Conservation (phyloP, 2,797 vertebrate genomes). For the Fistularia commersonii region DNA sequence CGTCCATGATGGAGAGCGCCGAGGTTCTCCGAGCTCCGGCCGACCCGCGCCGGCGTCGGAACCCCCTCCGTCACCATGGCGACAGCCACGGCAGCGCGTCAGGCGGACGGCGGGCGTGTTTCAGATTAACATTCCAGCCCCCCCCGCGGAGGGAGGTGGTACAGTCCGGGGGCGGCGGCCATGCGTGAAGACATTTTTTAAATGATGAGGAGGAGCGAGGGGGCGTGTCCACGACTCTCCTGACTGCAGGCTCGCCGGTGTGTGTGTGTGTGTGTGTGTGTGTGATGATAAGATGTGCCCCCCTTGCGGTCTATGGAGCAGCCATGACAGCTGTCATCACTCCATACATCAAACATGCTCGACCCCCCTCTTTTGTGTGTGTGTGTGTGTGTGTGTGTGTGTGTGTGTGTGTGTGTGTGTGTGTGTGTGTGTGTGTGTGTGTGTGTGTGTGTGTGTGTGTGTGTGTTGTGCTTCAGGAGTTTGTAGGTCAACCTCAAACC, state of each 20-base stretch:
- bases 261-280: conserved; percentile 36
- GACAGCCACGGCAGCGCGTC: conserved; percentile 15
- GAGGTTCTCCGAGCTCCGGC: too few species aligned
- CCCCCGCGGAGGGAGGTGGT: conserved; percentile 32
- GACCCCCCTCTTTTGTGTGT: too few species aligned
- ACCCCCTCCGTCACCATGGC: conserved; percentile 23
- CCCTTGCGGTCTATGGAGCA: conserved; percentile 37
- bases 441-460: too few species aligned
- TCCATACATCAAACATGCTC: conserved; percentile 53
- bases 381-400: too few species aligned
- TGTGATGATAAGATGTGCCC: conserved; percentile 27
- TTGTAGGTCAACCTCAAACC: too few species aligned
- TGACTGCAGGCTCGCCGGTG: conserved; percentile 41
- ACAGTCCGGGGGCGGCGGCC: conserved; percentile 45
- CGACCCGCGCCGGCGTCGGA: too few species aligned
- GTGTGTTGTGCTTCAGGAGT: too few species aligned
- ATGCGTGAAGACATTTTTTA: conserved; percentile 74
- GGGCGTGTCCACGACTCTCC: conserved; percentile 53
- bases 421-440: too few species aligned
- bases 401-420: too few species aligned
- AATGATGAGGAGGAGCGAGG: conserved; percentile 60
- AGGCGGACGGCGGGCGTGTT: conserved; percentile 25
- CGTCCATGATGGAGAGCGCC: too few species aligned
- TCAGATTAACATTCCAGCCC: conserved; percentile 59
- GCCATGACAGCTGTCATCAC: conserved; percentile 69